These are phyloP conservation scores for Plestiodon gilberti DNA, from an alignment of 2,113 vertebrate species.

Conservation along the genomic window DNA sequence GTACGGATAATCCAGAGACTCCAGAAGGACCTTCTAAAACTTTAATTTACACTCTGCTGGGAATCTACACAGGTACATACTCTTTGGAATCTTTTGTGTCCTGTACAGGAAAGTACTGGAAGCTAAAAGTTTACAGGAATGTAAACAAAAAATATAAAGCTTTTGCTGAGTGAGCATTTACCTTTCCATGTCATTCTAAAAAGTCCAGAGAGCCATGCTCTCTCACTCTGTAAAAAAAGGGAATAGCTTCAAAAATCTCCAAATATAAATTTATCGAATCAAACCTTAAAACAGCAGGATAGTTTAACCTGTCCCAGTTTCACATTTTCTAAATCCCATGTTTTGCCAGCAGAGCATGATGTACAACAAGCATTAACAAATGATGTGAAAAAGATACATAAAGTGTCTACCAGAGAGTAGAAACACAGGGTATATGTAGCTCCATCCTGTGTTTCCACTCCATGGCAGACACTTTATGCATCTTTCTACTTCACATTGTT, in stretches of 20 bases:
- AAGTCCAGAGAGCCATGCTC: not conserved
- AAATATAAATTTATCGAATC: not conserved
- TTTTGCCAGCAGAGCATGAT: not conserved
- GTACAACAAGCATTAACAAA: not conserved
- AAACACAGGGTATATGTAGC: not conserved
- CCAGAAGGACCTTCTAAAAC: slow-evolving; percentile 60
- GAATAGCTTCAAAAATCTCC: not conserved
- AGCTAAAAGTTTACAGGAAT: too few species aligned
- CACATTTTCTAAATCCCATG: too few species aligned
- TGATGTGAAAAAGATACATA: not conserved
- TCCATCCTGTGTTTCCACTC: not conserved
- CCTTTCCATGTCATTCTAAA: slow-evolving; percentile 15
- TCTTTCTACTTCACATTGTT: too few species aligned
- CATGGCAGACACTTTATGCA: too few species aligned
- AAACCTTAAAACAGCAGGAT: not conserved
- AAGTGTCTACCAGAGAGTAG: not conserved
- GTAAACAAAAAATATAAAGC: not conserved
- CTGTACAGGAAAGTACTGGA: not conserved
- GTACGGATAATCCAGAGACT: slow-evolving; percentile 51
- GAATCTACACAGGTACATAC: slow-evolving; percentile 88
- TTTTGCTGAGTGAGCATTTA: slow-evolving; percentile 32
- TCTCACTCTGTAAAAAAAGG: not conserved
- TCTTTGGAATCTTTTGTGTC: not conserved
- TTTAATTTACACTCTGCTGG: slow-evolving; percentile 86
- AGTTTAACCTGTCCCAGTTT: not conserved